Conservation (phyloP, 2,797 vertebrate species). For the Rachycentron canadum region DNA sequence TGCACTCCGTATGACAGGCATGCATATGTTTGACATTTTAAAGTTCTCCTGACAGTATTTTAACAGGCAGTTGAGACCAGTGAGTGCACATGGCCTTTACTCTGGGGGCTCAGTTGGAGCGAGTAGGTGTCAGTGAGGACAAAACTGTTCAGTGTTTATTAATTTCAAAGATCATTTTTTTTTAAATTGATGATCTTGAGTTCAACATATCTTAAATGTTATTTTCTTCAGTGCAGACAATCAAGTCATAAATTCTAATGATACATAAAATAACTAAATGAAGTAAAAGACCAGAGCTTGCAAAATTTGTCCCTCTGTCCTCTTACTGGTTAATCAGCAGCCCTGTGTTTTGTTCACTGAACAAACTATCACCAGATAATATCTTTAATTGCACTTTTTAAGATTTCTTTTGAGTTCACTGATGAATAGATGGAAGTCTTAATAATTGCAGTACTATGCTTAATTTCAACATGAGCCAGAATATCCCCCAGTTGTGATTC, state of each 20-base stretch:
- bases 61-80: background rate
- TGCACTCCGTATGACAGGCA: no score
- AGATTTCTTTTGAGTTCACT: background rate
- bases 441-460: background rate
- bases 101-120: background rate
- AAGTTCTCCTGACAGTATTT: background rate
- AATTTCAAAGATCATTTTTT: no score
- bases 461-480: conserved; percentile 3
- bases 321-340: conserved; percentile 6
- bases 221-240: no score
- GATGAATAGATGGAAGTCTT: background rate
- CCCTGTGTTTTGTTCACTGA: background rate
- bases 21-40: background rate
- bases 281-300: background rate
- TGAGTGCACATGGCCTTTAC: background rate
- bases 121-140: background rate
- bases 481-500: conserved; percentile 15
- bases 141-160: background rate
- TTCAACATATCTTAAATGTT: no score
- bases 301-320: background rate
- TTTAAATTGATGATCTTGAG: no score
- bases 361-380: background rate
- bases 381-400: background rate
- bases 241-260: background rate
- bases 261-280: background rate